Percentiles rank a stretch among this genome's conserved stretches.
These are phyloP conservation scores for Tholera decimalis DNA, from an alignment of 2,888 invertebrate genomes.

Conservation along the genomic window DNA sequence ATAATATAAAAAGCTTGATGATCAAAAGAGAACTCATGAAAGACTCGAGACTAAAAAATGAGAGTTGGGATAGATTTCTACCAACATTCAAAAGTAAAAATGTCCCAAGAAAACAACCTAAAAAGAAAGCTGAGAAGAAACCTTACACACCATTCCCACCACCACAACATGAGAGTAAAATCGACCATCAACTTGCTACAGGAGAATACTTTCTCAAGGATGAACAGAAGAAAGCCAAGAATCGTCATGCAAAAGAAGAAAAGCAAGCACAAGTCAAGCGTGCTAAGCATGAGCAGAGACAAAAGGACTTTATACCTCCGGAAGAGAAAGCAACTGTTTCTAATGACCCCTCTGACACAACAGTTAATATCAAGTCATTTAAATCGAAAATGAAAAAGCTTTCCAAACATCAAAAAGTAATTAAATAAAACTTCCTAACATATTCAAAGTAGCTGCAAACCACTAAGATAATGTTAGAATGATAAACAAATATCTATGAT, in stretches of 20 bases:
- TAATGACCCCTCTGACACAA: slow-evolving; percentile 71
- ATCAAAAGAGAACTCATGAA: slow-evolving; percentile 98
- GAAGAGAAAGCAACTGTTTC: slow-evolving; percentile 88
- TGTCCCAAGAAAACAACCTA: slow-evolving; percentile 97
- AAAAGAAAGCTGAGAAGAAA: slow-evolving; percentile 97
- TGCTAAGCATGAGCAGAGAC: slow-evolving; percentile 94
- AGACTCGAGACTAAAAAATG: slow-evolving; percentile 97
- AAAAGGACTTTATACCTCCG: slow-evolving; percentile 96
- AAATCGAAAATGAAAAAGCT: slow-evolving; percentile 95
- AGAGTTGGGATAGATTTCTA: slow-evolving; percentile 99
- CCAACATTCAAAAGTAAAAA: slow-evolving; percentile 98
- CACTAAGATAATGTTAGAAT: background rate
- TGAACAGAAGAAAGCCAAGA: slow-evolving; percentile 94
- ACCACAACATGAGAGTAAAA: slow-evolving; percentile 97
- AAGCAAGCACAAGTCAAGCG: slow-evolving; percentile 95
- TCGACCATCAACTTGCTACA: slow-evolving; percentile 97
- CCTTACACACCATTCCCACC: slow-evolving; percentile 99
- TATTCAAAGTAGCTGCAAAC: slow-evolving; percentile 1
- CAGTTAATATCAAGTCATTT: slow-evolving; percentile 93
- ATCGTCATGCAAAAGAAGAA: slow-evolving; percentile 94
- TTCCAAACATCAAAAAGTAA: slow-evolving; percentile 86
- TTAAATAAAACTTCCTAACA: slow-evolving; percentile 42
- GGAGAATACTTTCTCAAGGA: slow-evolving; percentile 99
- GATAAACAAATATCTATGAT: background rate
- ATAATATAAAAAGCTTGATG: slow-evolving; percentile 99